Evolutionary conservation across 2,888 invertebrate species (phyloP).

Genomic region (Drosophila borborema): DNA sequence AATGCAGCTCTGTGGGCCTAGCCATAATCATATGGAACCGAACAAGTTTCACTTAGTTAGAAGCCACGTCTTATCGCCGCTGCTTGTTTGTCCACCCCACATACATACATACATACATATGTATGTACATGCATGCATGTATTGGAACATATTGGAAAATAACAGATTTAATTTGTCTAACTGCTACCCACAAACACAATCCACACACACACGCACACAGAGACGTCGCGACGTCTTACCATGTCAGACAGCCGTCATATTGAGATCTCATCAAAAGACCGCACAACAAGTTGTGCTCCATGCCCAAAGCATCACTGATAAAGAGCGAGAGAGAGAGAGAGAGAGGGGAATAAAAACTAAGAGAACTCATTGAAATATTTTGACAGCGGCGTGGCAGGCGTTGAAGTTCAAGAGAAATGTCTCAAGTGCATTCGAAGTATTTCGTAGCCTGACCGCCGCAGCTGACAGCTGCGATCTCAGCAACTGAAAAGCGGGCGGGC

Average conservation of each 20-base stretch:
- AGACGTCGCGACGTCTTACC: constrained; percentile 18
- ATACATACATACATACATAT: too few relatives aligned
- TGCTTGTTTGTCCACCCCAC: constrained; percentile 19
- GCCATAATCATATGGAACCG: constrained; percentile 42
- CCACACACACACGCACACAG: constrained; percentile 11
- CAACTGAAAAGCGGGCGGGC: constrained; percentile 2
- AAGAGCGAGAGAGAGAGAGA: constrained; percentile 35
- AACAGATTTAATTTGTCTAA: constrained; percentile 79
- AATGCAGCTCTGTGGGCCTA: constrained; percentile 67
- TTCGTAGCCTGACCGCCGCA: constrained; percentile 57
- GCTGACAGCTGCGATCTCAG: constrained; percentile 70
- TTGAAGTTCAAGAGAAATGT: constrained; percentile 81
- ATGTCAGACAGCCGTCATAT: constrained; percentile 69
- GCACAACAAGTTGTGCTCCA: constrained; percentile 65
- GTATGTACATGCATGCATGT: constrained; percentile 8
- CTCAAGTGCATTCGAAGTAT: constrained; percentile 79
- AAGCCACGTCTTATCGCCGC: constrained; percentile 51
- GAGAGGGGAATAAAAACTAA: background rate
- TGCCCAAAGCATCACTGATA: constrained; percentile 42
- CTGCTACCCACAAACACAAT: constrained; percentile 42
- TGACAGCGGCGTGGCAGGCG: constrained; percentile 78
- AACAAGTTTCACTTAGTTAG: constrained; percentile 73
- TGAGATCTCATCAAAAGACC: constrained; percentile 79
- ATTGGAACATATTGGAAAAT: constrained; percentile 65
- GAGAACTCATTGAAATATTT: constrained; percentile 74